phyloP scores from a whole-genome alignment of 2,797 vertebrate species.

The Coilia nasus region DNA sequence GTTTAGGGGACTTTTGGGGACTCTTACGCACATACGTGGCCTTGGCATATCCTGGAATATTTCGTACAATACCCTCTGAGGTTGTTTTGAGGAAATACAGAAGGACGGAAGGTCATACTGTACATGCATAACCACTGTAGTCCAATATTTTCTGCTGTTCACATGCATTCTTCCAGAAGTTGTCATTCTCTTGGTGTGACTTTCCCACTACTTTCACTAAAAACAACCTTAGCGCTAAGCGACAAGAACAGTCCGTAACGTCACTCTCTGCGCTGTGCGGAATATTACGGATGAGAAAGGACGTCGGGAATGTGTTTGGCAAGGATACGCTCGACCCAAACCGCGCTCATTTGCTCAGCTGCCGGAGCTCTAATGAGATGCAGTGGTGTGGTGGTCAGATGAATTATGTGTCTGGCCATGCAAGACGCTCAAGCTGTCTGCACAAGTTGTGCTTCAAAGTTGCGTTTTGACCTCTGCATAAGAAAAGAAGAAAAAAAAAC shows the following conservation, averaged over 20 bases:
- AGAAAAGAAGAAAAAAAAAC: not conserved
- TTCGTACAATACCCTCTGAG: not conserved
- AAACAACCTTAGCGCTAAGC: not conserved
- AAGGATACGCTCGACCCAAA: not conserved
- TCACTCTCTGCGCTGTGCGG: not conserved
- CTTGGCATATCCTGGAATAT: not conserved
- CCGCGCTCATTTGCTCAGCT: not conserved
- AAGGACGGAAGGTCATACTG: not conserved
- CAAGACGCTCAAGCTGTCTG: constrained; percentile 1
- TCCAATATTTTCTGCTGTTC: not conserved
- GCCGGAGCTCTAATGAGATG: not conserved
- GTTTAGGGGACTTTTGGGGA: not conserved
- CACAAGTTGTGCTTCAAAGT: constrained; percentile 8
- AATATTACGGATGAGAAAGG: constrained; percentile 12
- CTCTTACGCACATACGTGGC: not conserved
- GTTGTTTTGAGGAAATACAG: not conserved
- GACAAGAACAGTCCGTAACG: not conserved
- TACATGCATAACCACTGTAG: not conserved
- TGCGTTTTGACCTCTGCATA: not conserved
- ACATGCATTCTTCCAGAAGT: not conserved
- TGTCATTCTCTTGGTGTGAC: not conserved
- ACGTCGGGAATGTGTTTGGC: constrained; percentile 12
- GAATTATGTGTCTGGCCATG: constrained; percentile 2
- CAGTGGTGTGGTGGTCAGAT: not conserved
- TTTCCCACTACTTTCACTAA: not conserved